Percentiles rank a stretch among this genome's conserved stretches.
Evolutionary conservation across 2,797 vertebrate genomes (phyloP).

Genomic region (Buceros bicornis): DNA sequence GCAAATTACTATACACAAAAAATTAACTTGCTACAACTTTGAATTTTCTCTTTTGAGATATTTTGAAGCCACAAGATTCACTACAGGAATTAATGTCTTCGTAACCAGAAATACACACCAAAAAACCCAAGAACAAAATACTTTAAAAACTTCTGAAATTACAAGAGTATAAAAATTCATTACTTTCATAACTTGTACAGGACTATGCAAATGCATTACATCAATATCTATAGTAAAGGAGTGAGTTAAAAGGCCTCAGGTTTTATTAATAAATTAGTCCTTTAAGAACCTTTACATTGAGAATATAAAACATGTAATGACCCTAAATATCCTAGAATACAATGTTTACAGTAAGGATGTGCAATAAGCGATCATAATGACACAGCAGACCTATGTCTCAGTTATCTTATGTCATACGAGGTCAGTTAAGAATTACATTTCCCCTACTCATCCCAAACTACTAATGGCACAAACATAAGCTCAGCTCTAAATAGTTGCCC

Average conservation of each 20-base stretch:
- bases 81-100: background rate
- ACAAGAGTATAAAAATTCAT: background rate
- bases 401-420: rapidly evolving
- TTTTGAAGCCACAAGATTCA: background rate
- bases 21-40: background rate
- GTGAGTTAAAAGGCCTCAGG: background rate
- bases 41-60: background rate
- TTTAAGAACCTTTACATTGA: background rate
- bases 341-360: background rate
- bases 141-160: background rate
- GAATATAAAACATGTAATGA: background rate
- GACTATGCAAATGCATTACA: background rate
- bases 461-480: background rate
- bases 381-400: background rate
- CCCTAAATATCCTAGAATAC: background rate
- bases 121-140: background rate
- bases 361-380: background rate
- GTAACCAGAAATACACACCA: background rate
- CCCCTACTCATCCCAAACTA: background rate
- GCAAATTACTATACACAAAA: background rate
- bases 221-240: background rate
- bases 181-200: background rate
- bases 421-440: background rate
- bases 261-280: background rate
- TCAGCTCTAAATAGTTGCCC: background rate